These are phyloP conservation scores for Epirrita christyi DNA, from an alignment of 2,888 invertebrate genomes.

Conservation along the genomic window DNA sequence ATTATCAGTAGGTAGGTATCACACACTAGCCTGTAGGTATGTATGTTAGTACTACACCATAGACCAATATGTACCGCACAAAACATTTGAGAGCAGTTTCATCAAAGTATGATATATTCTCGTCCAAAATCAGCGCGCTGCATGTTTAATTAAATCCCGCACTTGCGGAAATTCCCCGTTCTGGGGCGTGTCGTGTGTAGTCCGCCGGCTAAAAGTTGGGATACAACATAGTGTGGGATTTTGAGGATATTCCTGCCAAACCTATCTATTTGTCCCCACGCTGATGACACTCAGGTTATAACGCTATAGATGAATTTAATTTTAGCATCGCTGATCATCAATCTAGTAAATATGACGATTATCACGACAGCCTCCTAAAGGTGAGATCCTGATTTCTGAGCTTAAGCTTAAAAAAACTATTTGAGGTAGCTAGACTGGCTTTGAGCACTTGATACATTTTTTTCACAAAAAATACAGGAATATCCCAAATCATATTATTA, in stretches of 20 bases:
- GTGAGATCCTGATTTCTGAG: no score
- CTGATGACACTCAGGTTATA: no score
- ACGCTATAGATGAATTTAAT: no score
- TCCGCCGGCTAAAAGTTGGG: slow-evolving; percentile 2
- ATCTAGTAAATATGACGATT: no score
- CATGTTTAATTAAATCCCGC: slow-evolving; percentile 19
- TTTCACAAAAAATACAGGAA: neutral
- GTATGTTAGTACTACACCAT: neutral
- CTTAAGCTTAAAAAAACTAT: no score
- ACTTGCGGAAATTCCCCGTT: neutral
- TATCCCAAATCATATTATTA: neutral
- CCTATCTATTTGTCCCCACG: neutral
- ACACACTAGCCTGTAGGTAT: no score
- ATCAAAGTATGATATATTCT: slow-evolving; percentile 18
- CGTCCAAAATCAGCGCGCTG: slow-evolving; percentile 13
- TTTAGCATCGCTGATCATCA: no score
- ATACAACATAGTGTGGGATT: neutral
- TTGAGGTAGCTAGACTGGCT: no score
- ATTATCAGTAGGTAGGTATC: no score
- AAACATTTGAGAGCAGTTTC: slow-evolving; percentile 3
- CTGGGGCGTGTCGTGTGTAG: slow-evolving; percentile 1
- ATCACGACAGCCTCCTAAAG: no score
- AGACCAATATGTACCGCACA: neutral
- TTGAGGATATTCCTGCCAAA: neutral
- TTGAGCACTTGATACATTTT: no score